Conservation (phyloP, 2,888 invertebrate genomes). For the Syrista parreyssii region DNA sequence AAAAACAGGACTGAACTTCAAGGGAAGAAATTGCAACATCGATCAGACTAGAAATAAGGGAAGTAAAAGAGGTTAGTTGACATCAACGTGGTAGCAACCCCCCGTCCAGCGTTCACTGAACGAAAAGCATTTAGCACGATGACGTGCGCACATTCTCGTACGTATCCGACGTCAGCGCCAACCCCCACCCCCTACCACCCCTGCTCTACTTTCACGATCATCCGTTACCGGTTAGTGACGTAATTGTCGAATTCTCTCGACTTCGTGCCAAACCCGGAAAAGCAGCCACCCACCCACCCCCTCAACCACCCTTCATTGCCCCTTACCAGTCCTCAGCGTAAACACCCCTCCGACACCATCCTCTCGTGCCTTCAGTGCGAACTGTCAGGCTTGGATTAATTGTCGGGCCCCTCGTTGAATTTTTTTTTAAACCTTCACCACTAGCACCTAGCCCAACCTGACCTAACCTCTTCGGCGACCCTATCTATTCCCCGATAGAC, state of each 20-base stretch:
- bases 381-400: conserved; percentile 19
- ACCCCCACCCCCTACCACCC: conserved; percentile 19
- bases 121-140: conserved; percentile 60
- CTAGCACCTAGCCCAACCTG: background rate
- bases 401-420: background rate
- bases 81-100: background rate
- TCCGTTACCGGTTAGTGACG: conserved; percentile 62
- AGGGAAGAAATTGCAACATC: background rate
- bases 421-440: background rate
- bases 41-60: background rate
- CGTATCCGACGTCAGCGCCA: conserved; percentile 42
- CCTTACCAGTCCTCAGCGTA: conserved; percentile 8
- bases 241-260: conserved; percentile 65
- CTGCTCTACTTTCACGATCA: conserved; percentile 48
- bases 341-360: conserved; percentile 22
- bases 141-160: conserved; percentile 63
- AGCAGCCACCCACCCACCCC: conserved; percentile 11
- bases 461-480: background rate
- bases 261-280: conserved; percentile 44
- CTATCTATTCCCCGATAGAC: background rate
- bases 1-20: background rate
- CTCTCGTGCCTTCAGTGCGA: conserved; percentile 17
- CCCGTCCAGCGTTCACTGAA: conserved; percentile 24
- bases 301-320: conserved; percentile 21
- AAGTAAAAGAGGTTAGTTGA: background rate